Evolutionary conservation across 2,888 invertebrate species (phyloP).

Genomic region (Drosophila gaucha): DNA sequence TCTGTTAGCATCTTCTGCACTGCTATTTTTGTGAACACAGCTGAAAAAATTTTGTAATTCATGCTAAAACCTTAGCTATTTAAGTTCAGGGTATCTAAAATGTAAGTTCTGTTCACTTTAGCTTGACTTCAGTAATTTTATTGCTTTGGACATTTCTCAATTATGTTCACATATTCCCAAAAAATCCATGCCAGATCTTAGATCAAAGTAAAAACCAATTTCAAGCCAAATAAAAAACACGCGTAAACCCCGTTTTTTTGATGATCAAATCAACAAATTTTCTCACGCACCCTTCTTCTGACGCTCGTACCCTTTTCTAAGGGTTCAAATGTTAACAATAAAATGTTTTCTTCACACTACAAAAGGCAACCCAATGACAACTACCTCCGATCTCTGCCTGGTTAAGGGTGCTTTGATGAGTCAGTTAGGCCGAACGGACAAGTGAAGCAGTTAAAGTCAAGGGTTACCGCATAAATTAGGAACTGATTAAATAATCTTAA

Average conservation of each 20-base stretch:
- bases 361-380: constrained; percentile 7
- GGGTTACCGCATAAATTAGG: constrained; percentile 12
- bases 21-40: too few species aligned
- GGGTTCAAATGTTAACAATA: constrained; percentile 23
- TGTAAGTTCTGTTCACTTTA: background rate
- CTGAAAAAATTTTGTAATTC: too few species aligned
- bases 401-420: constrained; percentile 29
- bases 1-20: too few species aligned
- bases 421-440: background rate
- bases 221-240: constrained; percentile 2
- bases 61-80: too few species aligned
- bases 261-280: constrained; percentile 23
- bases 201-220: constrained; percentile 13
- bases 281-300: constrained; percentile 13
- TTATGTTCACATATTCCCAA: background rate
- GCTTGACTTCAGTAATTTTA: background rate
- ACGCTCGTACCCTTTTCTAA: constrained; percentile 6
- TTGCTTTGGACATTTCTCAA: constrained; percentile 5
- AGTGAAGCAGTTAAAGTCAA: constrained; percentile 31
- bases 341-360: constrained; percentile 16
- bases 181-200: constrained; percentile 4
- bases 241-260: constrained; percentile 15
- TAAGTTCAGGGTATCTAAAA: background rate
- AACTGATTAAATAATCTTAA: constrained; percentile 5
- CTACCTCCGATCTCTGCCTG: background rate